phyloP scores from a whole-genome alignment of 2,113 vertebrate genomes.

The Condylura cristata region DNA sequence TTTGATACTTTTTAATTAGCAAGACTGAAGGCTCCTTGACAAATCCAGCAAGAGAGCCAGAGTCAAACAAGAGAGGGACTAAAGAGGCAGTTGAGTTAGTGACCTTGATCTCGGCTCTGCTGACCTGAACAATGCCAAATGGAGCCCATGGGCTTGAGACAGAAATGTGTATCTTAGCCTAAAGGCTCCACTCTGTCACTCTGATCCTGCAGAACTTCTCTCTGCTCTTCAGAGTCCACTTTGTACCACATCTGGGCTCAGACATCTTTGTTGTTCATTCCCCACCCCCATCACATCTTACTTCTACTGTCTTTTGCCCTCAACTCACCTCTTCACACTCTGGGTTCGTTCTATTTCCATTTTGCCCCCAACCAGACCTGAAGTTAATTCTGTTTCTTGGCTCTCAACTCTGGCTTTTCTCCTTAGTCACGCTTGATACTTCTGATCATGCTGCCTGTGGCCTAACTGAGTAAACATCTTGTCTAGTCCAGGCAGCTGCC shows the following conservation, averaged over 20 bases:
- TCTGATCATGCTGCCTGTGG: not conserved
- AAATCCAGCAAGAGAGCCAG: not conserved
- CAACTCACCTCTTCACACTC: not conserved
- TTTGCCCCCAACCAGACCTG: too few relatives aligned
- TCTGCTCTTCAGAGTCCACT: not conserved
- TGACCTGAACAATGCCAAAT: not conserved
- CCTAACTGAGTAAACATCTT: not conserved
- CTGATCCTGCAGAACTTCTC: not conserved
- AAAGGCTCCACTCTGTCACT: not conserved
- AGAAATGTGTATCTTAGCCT: rapidly evolving
- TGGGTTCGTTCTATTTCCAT: not conserved
- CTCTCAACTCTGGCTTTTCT: slow-evolving; percentile 1
- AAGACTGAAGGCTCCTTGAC: not conserved
- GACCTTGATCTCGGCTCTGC: not conserved
- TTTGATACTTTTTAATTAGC: slow-evolving; percentile 26
- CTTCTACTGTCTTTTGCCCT: rapidly evolving
- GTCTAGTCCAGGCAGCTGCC: not conserved
- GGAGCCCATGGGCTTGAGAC: not conserved
- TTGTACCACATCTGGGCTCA: rapidly evolving
- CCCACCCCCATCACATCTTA: rapidly evolving
- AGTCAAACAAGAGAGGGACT: not conserved
- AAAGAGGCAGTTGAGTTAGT: not conserved
- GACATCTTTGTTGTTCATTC: rapidly evolving
- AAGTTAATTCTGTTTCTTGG: slow-evolving; percentile 22
- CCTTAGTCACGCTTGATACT: not conserved